phyloP scores from a whole-genome alignment of 2,113 vertebrate genomes.

The Trichomycterus rosablanca region DNA sequence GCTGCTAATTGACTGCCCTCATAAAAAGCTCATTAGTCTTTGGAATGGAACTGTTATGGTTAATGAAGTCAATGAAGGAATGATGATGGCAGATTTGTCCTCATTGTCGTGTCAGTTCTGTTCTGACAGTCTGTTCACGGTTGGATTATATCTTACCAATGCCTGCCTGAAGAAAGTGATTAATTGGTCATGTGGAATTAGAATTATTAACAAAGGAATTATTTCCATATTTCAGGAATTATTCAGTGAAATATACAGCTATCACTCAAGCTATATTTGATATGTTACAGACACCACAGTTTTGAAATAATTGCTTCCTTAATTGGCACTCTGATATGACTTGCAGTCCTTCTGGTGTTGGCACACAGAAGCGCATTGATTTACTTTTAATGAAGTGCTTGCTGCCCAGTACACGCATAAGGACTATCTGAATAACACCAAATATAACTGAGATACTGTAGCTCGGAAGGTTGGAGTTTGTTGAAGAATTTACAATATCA shows the following conservation, averaged over 20 bases:
- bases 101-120: too few relatives aligned
- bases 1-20: background rate
- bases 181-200: too few relatives aligned
- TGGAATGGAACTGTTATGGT: background rate
- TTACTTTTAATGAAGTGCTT: constrained; percentile 53
- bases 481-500: constrained; percentile 3
- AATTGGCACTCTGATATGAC: constrained; percentile 26
- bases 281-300: too few relatives aligned
- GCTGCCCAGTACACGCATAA: background rate
- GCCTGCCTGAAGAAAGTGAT: too few relatives aligned
- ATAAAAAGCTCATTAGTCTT: constrained; percentile 2
- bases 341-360: background rate
- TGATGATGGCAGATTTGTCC: too few relatives aligned
- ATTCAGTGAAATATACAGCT: too few relatives aligned
- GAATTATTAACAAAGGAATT: too few relatives aligned
- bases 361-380: constrained; percentile 47
- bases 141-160: too few relatives aligned
- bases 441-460: too few relatives aligned
- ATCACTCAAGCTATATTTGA: too few relatives aligned
- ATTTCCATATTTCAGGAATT: too few relatives aligned
- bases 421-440: constrained; percentile 43
- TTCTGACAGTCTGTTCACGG: background rate
- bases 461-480: constrained; percentile 20
- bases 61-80: background rate
- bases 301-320: too few relatives aligned